Base-by-base conservation (phyloP, 2,888 invertebrate species). In the Dioctria linearis region DNA sequence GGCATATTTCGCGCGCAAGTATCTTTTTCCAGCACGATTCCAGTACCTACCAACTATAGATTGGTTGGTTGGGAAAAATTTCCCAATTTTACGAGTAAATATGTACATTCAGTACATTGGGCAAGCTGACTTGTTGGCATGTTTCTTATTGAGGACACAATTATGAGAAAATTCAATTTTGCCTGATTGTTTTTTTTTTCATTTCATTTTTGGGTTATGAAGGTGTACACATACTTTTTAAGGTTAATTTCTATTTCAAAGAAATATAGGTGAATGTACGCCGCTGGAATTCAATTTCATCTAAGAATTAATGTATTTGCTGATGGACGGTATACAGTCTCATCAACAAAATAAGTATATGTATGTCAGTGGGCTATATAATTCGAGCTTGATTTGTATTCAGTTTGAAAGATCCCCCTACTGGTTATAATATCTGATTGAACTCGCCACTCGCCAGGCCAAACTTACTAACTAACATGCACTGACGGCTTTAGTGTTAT, bases 61-160 rank as follows among this genome's bases (percentile, higher is more conserved):
- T 39, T 76, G 63, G 63, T 63, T 25, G 25, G 25, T 25, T 25
- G 42, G 76, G 46, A 46, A 76, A 63, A 61, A 76, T 76, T 76
- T 76, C 76, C 51, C 76, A 76, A 76, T 76, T 63, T 76, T 76
- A 76, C 76, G 37, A 59, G 76, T 11, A 63, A 63, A 37, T 46
- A 76, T 76, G 63, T n/a, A 63, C 3, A 49, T 76, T 76, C 63
- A 43, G 76, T 63, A 76, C 3, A 49, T 76, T 76, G 76, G 42
- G 76, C 76, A 76, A 76, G 25, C 40, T 49, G 49, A 63, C 49
- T 39, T 43, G 63, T 46, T 76, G 76, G 76, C 49, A 76, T 76
- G 76, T 39, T 11, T 43, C 43, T 63, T 76, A 76, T 76, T 76
- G 76, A 40, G 76, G 63, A 61, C 76, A 76, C 37, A 61, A 63